These are phyloP conservation scores for Harpegnathos saltator DNA, from an alignment of 1,140 invertebrate genomes.

Conservation along the genomic window DNA sequence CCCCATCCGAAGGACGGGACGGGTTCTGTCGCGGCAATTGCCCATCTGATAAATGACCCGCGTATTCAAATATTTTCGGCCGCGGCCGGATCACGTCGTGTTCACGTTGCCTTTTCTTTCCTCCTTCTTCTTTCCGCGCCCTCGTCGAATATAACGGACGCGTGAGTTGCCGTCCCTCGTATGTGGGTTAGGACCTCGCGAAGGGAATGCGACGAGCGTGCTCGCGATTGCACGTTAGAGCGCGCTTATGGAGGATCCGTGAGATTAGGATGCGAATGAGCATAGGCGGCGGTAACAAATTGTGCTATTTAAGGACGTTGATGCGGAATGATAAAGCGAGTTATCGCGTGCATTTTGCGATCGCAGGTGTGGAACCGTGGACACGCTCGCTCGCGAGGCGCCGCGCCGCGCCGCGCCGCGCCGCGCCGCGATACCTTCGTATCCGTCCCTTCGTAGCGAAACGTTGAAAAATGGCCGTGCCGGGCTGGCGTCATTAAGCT, in stretches of 20 bases:
- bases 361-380: slow-evolving; percentile 25
- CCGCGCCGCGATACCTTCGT: slow-evolving; percentile 51
- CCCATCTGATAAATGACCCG: slow-evolving; percentile 82
- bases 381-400: background rate
- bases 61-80: slow-evolving; percentile 85
- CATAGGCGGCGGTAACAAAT: slow-evolving; percentile 45
- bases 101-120: slow-evolving; percentile 34
- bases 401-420: slow-evolving; percentile 35
- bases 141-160: slow-evolving; percentile 79
- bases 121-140: slow-evolving; percentile 62
- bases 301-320: slow-evolving; percentile 30
- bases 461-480: slow-evolving; percentile 75
- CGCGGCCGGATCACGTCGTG: slow-evolving; percentile 76
- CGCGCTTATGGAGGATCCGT: too few relatives aligned
- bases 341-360: slow-evolving; percentile 45
- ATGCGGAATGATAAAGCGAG: slow-evolving; percentile 48
- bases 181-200: too few relatives aligned
- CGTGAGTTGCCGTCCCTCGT: slow-evolving; percentile 62
- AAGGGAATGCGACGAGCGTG: slow-evolving; percentile 1
- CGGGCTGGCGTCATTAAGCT: slow-evolving; percentile 80
- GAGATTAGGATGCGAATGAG: too few relatives aligned
- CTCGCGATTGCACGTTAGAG: slow-evolving; percentile 8
- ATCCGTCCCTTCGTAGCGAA: slow-evolving; percentile 59
- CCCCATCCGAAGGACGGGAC: slow-evolving; percentile 82
- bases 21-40: slow-evolving; percentile 80